Conservation (phyloP, 2,113 vertebrate genomes). For the Limanda limanda region DNA sequence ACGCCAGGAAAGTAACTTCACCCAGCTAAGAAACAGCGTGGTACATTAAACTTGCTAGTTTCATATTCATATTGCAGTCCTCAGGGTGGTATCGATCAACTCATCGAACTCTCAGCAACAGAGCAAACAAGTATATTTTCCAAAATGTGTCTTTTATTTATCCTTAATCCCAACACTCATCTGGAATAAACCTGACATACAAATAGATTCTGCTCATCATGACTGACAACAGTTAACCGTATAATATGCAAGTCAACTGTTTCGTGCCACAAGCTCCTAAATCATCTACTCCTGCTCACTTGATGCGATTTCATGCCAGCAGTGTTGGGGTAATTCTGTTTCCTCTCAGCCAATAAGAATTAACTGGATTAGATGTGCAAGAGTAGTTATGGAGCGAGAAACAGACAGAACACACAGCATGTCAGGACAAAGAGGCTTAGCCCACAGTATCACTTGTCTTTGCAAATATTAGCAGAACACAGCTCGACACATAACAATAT, state of each 20-base stretch:
- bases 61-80: too few relatives aligned
- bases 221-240: background rate
- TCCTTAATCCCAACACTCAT: too few relatives aligned
- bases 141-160: too few relatives aligned
- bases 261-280: background rate
- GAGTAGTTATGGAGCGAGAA: slow-evolving; percentile 9
- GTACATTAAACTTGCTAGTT: too few relatives aligned
- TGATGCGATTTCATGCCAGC: slow-evolving; percentile 6
- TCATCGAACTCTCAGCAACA: too few relatives aligned
- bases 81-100: too few relatives aligned
- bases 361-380: slow-evolving; percentile 36
- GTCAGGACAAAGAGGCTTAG: background rate
- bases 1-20: background rate
- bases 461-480: background rate
- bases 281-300: slow-evolving; percentile 11
- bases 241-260: background rate
- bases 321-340: slow-evolving; percentile 2
- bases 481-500: background rate
- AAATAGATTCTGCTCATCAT: background rate
- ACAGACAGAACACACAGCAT: background rate
- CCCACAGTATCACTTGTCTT: background rate
- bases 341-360: slow-evolving; percentile 24
- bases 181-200: too few relatives aligned
- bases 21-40: too few relatives aligned
- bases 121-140: too few relatives aligned